Percentiles rank a stretch among this genome's conserved stretches.
phyloP scores from a whole-genome alignment of 2,113 vertebrate species.

The Ellobius talpinus region DNA sequence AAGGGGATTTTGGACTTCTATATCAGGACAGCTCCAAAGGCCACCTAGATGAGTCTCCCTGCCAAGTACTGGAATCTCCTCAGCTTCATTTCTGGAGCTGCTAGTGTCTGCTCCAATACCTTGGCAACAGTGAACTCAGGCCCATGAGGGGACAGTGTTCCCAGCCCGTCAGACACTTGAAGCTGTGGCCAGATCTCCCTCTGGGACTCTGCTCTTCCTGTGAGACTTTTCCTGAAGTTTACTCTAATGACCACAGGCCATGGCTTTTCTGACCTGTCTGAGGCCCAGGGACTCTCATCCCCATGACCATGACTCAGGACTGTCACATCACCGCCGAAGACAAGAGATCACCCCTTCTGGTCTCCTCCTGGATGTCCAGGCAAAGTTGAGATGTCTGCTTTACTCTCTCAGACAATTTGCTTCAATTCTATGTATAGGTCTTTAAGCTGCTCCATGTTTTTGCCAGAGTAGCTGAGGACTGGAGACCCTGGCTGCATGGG shows the following conservation, averaged over 20 bases:
- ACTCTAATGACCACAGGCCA: neutral
- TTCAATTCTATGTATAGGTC: neutral
- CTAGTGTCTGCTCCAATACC: neutral
- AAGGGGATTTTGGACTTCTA: too few relatives aligned
- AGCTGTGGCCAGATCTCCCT: neutral
- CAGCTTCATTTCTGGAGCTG: accelerated
- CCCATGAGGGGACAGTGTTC: too few relatives aligned
- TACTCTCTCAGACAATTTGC: neutral
- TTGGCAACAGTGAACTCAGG: neutral
- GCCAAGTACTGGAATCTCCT: neutral
- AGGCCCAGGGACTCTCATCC: neutral
- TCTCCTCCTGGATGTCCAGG: neutral
- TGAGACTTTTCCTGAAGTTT: too few relatives aligned
- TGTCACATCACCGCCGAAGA: accelerated
- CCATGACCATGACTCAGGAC: neutral
- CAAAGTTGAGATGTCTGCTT: too few relatives aligned
- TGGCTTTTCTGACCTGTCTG: neutral
- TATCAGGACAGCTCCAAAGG: neutral
- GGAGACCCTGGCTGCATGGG: neutral
- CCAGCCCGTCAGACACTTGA: neutral
- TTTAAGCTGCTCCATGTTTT: neutral
- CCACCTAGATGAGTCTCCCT: too few relatives aligned
- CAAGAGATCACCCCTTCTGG: neutral
- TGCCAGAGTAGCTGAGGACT: neutral
- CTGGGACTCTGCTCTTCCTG: neutral